Conservation (phyloP, 2,888 invertebrate genomes). For the Drosophila basisetae region DNA sequence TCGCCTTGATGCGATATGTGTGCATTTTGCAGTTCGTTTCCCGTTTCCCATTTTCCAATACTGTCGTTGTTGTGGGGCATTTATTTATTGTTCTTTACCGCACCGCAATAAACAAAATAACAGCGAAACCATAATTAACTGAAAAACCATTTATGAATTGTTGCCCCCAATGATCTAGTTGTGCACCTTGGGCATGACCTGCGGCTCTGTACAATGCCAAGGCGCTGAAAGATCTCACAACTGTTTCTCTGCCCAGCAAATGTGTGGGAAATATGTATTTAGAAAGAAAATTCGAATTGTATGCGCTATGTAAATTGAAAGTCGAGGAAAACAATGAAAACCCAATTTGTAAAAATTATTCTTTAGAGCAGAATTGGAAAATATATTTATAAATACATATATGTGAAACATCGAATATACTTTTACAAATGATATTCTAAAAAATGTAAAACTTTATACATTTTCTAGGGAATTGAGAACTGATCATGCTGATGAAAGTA, state of each 20-base stretch:
- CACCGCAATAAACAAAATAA: conserved; percentile 53
- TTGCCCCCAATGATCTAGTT: conserved; percentile 5
- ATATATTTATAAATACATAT: not conserved
- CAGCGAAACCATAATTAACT: conserved; percentile 30
- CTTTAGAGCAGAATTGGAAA: not conserved
- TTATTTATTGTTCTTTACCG: conserved; percentile 57
- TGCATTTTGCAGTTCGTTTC: conserved; percentile 1
- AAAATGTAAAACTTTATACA: not conserved
- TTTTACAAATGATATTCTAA: not conserved
- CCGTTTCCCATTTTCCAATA: conserved; percentile 12
- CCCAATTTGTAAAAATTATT: not conserved
- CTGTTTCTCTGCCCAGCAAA: not conserved
- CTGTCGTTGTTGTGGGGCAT: conserved; percentile 32
- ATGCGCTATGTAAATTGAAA: not conserved
- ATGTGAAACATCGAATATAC: not conserved
- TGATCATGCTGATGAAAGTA: not conserved
- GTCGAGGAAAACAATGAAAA: not conserved
- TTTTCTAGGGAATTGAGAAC: not conserved
- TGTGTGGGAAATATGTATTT: not conserved
- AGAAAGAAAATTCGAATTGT: not conserved
- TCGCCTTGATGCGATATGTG: not conserved
- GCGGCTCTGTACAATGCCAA: not conserved
- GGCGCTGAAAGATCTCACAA: not conserved
- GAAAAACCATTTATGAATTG: conserved; percentile 29
- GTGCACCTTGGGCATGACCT: conserved; percentile 41